Conservation (phyloP, 2,888 invertebrate genomes). For the Aporophyla nigra region DNA sequence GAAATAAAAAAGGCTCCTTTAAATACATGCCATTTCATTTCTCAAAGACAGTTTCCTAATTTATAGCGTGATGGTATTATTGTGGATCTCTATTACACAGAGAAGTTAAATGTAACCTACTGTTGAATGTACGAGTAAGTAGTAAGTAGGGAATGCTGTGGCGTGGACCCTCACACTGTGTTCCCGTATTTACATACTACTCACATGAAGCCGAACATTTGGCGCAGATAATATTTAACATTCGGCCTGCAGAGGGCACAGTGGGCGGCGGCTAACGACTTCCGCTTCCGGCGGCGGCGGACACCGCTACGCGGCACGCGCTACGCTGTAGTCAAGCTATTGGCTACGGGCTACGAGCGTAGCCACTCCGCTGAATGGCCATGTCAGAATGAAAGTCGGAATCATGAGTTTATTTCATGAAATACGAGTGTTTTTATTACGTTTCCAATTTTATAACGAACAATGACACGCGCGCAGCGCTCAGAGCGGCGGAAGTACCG, state of each 20-base stretch:
- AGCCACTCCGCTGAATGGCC: slow-evolving; percentile 64
- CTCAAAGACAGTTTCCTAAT: too few relatives aligned
- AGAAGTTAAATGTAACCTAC: too few relatives aligned
- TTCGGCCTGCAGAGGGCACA: slow-evolving; percentile 62
- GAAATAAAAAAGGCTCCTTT: too few relatives aligned
- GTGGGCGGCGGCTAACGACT: slow-evolving; percentile 81
- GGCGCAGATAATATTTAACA: slow-evolving; percentile 70
- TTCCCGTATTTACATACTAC: neutral
- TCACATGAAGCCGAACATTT: slow-evolving; percentile 46
- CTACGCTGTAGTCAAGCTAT: slow-evolving; percentile 64
- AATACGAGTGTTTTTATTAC: slow-evolving; percentile 77
- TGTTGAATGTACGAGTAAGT: too few relatives aligned
- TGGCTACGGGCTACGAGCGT: slow-evolving; percentile 51
- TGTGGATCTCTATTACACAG: too few relatives aligned
- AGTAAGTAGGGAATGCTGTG: neutral
- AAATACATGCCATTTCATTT: too few relatives aligned
- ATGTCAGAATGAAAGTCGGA: slow-evolving; percentile 66
- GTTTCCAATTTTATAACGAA: slow-evolving; percentile 66
- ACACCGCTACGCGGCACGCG: slow-evolving; percentile 70
- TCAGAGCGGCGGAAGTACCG: slow-evolving; percentile 40
- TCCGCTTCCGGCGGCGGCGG: slow-evolving; percentile 81
- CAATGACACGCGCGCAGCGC: slow-evolving; percentile 54
- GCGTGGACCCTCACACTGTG: neutral
- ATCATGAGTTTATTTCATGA: slow-evolving; percentile 74
- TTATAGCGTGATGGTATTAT: too few relatives aligned